Evolutionary conservation across 2,888 invertebrate genomes (phyloP).

Genomic region (Chaetogeoica ovagalla): DNA sequence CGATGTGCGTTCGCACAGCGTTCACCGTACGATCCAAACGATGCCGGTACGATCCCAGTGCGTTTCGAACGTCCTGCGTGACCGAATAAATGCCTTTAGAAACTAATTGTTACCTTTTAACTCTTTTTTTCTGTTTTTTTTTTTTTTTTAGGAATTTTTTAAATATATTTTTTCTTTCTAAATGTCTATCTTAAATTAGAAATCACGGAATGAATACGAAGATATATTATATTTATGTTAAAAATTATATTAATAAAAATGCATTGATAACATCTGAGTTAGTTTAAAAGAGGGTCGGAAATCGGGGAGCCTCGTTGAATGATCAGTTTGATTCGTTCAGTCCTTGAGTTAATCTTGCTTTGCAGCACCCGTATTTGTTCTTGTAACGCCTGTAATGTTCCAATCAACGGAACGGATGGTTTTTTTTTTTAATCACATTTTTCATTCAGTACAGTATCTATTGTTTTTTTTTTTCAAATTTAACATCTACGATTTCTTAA

Average conservation of each 20-base stretch:
- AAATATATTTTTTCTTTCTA: conserved; percentile 11
- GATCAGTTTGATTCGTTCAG: conserved; percentile 84
- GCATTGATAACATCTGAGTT: conserved; percentile 16
- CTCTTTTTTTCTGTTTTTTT: conserved; percentile 23
- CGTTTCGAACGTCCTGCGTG: conserved; percentile 52
- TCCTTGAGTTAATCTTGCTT: conserved; percentile 83
- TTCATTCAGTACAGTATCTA: conserved; percentile 31
- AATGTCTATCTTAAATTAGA: conserved; percentile 32
- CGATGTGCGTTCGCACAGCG: conserved; percentile 44
- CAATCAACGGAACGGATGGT: conserved; percentile 50
- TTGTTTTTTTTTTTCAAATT: background rate
- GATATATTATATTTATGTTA: background rate
- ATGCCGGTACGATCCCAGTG: conserved; percentile 41
- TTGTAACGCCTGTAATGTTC: conserved; percentile 72
- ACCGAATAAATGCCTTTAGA: conserved; percentile 49
- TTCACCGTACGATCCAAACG: conserved; percentile 45
- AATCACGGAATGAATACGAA: conserved; percentile 41
- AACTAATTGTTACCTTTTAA: conserved; percentile 41
- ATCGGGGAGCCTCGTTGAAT: conserved; percentile 86
- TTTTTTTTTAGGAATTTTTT: background rate
- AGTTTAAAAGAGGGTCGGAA: conserved; percentile 46
- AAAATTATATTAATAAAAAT: background rate
- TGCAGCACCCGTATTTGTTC: conserved; percentile 84
- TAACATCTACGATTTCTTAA: background rate
- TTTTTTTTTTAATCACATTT: conserved; percentile 26